Percentiles rank a stretch among this genome's conserved stretches.
Evolutionary conservation across 2,797 vertebrate genomes (phyloP).

Genomic region (Phrynocephalus guinanensis): DNA sequence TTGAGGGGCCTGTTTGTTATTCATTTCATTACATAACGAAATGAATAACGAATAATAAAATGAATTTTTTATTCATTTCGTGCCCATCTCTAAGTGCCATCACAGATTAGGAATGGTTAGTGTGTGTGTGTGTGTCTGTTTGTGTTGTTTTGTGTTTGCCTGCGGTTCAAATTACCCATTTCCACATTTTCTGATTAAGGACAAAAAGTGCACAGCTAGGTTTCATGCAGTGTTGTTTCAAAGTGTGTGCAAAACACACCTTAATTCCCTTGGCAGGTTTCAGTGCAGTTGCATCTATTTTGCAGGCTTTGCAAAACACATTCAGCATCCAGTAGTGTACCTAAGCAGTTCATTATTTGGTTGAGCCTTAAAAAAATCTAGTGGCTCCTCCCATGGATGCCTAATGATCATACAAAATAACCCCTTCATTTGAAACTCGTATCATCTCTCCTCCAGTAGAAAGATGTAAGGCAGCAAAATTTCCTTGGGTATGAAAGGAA

Average conservation of each 20-base stretch:
- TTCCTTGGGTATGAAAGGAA: conserved; percentile 26
- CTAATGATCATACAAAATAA: conserved; percentile 44
- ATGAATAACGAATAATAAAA: too few species aligned
- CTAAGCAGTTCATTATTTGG: neutral
- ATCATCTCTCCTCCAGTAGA: conserved; percentile 41
- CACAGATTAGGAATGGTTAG: neutral
- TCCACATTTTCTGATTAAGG: neutral
- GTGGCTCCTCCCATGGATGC: neutral
- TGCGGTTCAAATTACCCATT: too few species aligned
- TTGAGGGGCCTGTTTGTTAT: too few species aligned
- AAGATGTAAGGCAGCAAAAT: conserved; percentile 45
- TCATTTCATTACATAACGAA: too few species aligned
- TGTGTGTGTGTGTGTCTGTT: neutral
- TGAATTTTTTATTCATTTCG: too few species aligned
- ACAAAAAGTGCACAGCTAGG: neutral
- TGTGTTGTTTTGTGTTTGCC: neutral
- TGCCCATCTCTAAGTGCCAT: too few species aligned
- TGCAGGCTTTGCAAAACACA: neutral
- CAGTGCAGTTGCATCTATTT: too few species aligned
- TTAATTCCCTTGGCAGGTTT: neutral
- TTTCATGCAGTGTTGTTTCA: neutral
- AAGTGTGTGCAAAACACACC: neutral
- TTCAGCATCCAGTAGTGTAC: neutral
- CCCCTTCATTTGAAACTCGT: conserved; percentile 49
- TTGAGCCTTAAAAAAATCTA: neutral